Conservation (phyloP, 2,888 invertebrate genomes). For the Toxonevra muliebris region DNA sequence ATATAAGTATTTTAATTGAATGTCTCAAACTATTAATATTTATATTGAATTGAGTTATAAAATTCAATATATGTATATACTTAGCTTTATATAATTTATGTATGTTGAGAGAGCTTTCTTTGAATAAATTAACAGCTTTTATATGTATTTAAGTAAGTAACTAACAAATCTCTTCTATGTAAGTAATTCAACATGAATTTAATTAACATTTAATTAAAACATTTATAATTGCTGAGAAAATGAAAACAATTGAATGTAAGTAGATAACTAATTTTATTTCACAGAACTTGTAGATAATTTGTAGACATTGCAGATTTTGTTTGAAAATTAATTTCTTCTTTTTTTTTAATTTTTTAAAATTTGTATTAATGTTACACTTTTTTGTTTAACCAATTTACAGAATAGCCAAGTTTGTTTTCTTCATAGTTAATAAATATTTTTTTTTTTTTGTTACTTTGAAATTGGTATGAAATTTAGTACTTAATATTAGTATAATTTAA, state of each 20-base stretch:
- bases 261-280: no score
- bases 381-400: no score
- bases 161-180: constrained; percentile 36
- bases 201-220: constrained; percentile 20
- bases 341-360: no score
- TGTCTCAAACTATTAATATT: no score
- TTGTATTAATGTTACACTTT: no score
- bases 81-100: no score
- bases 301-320: no score
- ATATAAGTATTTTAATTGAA: no score
- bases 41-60: no score
- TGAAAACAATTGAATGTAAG: constrained; percentile 25
- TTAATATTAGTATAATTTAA: not conserved
- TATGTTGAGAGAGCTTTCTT: not conserved
- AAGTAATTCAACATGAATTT: constrained; percentile 27
- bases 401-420: not conserved
- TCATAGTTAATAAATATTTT: not conserved
- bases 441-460: not conserved
- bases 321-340: no score
- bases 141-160: constrained; percentile 24
- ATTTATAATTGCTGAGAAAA: constrained; percentile 29
- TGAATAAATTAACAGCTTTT: constrained; percentile 34
- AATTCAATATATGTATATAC: no score
- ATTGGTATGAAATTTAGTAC: constrained; percentile 1
- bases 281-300: constrained; percentile 8